Evolutionary conservation across 2,888 invertebrate species (phyloP).

Genomic region (Electrophaes corylata): DNA sequence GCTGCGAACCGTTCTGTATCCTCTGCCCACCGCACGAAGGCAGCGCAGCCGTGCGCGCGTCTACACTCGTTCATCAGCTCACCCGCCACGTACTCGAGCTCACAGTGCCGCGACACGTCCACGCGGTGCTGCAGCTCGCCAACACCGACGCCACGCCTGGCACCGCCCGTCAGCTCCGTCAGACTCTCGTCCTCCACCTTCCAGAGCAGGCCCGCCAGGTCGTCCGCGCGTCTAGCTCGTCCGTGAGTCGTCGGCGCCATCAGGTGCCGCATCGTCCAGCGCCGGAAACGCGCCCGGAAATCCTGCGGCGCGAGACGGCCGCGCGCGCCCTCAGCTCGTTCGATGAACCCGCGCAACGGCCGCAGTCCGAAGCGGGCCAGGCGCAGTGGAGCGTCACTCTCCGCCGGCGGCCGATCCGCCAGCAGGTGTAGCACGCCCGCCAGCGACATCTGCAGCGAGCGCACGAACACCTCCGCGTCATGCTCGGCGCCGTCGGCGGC

Average conservation of each 20-base stretch:
- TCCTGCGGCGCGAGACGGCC: slow-evolving; percentile 9
- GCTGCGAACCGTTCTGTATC: background rate
- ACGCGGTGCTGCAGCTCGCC: slow-evolving; percentile 9
- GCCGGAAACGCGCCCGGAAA: slow-evolving; percentile 14
- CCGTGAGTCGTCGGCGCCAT: background rate
- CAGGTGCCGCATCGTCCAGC: slow-evolving; percentile 21
- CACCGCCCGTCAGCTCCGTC: slow-evolving; percentile 1
- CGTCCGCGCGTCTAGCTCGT: slow-evolving; percentile 11
- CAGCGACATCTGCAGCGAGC: slow-evolving; percentile 20
- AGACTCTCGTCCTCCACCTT: slow-evolving; percentile 5
- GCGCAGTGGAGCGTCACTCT: slow-evolving; percentile 13
- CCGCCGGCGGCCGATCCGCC: slow-evolving; percentile 2
- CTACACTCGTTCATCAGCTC: slow-evolving; percentile 13
- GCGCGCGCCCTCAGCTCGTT: slow-evolving; percentile 13
- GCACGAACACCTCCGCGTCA: slow-evolving; percentile 26
- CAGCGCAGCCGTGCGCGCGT: slow-evolving; percentile 19
- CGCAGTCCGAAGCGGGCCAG: slow-evolving; percentile 17
- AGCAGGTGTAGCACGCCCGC: slow-evolving; percentile 17
- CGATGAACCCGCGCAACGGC: slow-evolving; percentile 22
- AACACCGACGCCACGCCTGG: background rate
- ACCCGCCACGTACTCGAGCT: background rate
- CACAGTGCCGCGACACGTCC: background rate
- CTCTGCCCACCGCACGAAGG: slow-evolving; percentile 7
- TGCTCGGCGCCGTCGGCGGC: slow-evolving; percentile 19
- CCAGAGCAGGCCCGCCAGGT: slow-evolving; percentile 12